phyloP scores from a whole-genome alignment of 2,113 vertebrate species.

The Sapayoa aenigma region DNA sequence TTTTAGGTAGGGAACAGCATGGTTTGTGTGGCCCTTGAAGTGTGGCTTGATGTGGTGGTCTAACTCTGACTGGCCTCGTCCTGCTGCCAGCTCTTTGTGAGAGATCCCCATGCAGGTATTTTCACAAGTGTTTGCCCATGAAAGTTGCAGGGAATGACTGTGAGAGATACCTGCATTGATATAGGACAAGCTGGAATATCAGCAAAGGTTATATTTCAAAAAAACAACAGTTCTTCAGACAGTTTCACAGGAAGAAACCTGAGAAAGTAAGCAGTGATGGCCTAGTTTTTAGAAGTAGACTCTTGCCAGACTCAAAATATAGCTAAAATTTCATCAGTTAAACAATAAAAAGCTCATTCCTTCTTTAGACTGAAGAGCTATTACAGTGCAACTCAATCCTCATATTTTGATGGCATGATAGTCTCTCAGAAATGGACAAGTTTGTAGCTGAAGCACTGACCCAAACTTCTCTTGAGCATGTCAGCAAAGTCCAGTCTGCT shows the following conservation, averaged over 20 bases:
- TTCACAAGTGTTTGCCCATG: neutral
- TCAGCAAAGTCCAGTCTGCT: slow-evolving; percentile 6
- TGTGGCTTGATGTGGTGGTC: neutral
- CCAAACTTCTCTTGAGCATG: neutral
- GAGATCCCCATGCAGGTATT: neutral
- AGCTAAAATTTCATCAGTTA: slow-evolving; percentile 8
- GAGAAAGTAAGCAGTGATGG: neutral
- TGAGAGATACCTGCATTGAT: neutral
- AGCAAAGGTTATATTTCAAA: neutral
- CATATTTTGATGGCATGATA: neutral
- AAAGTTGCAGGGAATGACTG: neutral
- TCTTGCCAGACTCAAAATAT: neutral
- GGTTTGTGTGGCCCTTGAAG: neutral
- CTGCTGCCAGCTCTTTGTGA: neutral
- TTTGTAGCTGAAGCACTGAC: slow-evolving; percentile 7
- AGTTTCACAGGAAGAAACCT: neutral
- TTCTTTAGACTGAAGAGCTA: neutral
- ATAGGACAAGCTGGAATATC: neutral
- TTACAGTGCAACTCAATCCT: neutral
- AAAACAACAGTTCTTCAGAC: neutral
- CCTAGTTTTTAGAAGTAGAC: neutral
- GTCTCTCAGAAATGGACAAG: neutral
- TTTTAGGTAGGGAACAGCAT: neutral
- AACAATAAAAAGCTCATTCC: neutral
- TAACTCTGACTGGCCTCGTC: neutral